Evolutionary conservation across 2,797 vertebrate species (phyloP), one percentile per base, ranked within the genome.

Genomic region (Alosa sapidissima): DNA sequence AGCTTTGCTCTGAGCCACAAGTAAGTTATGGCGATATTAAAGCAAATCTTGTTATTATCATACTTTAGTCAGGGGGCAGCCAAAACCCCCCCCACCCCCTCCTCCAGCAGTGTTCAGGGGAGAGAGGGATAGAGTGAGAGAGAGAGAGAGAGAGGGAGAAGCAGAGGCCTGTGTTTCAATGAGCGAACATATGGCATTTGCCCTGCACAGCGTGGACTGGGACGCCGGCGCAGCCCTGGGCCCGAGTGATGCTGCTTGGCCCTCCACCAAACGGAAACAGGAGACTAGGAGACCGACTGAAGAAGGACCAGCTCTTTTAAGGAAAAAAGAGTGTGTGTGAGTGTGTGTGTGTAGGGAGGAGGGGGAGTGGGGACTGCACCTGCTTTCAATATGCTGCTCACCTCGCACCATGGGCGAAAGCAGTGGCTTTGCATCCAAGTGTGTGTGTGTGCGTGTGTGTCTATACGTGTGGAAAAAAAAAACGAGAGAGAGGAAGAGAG

Each of bases 331-430:
- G 65, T 13, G 1, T 3, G 33, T 13, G 65, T 72, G 28, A 36
- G 68, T 47, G 36, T 78, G 68, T 45, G 68, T 75, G 13, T 41
- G 33, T 41, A 14, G 55, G 55, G 55, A 21, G 16, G 62, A 11
- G 10, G 65, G 33, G 11, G 21, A 2, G 65, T 3, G 58, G 16
- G 24, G n/a, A 78, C 68, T 75, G 72, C 86, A 85, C 87, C 85
- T 87, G 85, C 81, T 68, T 81, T 85, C 83, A 86, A 85, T 88
- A 86, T 86, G 58, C 21, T 83, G 62, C 65, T 82, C 81, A 82
- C 48, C 52, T 82, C 49, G 24, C 81, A 52, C n/a, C n/a, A 54
- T 48, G 24, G 24, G 49, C 41, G 81, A 49, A 81, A 81, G 49
- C 81, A 24, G 14, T 72, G 62, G n/a, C 72, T 84, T 86, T 85